phyloP scores from a whole-genome alignment of 2,113 vertebrate genomes.

The Anolis sagrei region DNA sequence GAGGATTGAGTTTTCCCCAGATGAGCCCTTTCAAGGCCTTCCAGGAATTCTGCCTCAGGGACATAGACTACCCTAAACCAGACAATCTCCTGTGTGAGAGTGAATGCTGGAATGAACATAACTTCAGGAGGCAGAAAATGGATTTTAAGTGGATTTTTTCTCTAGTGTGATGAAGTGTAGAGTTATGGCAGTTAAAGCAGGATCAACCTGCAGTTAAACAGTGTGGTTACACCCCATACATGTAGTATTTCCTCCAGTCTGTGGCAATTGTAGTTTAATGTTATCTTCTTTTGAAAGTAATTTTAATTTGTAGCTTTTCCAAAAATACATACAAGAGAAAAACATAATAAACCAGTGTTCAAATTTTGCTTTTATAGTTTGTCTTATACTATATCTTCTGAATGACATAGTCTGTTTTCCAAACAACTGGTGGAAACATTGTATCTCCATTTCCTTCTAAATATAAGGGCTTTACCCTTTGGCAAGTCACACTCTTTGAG shows the following conservation, averaged over 20 bases:
- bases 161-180: too few relatives aligned
- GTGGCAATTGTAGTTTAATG: neutral
- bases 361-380: neutral
- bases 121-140: too few relatives aligned
- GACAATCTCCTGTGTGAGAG: neutral
- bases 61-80: neutral
- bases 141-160: too few relatives aligned
- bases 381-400: neutral
- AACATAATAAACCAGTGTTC: neutral
- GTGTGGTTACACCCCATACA: neutral
- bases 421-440: neutral
- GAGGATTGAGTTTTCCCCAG: neutral
- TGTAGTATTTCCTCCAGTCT: neutral
- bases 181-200: too few relatives aligned
- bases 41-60: neutral
- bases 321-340: neutral
- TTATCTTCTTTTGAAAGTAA: neutral
- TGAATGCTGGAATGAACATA: neutral
- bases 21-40: neutral
- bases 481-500: too few relatives aligned
- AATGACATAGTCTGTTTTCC: neutral
- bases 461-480: neutral
- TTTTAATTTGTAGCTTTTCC: neutral
- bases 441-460: neutral
- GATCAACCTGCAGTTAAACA: neutral